Base-by-base conservation (phyloP, 2,888 invertebrate genomes). In the Eurytoma adleriae region DNA sequence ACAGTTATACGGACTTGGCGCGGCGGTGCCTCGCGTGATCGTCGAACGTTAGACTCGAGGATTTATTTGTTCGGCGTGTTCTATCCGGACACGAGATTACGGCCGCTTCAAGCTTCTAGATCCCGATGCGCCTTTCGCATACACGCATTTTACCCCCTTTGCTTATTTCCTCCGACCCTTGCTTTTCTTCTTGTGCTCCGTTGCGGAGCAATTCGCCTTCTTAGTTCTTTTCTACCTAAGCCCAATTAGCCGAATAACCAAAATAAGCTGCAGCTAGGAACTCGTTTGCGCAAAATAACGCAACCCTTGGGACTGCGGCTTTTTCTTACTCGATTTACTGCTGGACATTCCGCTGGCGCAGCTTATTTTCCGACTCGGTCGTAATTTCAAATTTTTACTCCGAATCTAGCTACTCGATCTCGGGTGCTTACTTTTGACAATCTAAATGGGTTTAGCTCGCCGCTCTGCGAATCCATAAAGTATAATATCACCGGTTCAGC, bases 31-130 rank as follows among this genome's bases (percentile, higher is more conserved):
- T 87, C 82, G 86, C 86, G 86, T 87, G 86, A 83, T 83, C 24
- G 40, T 7, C 14, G 64, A 77, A 84, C 84, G 83, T 87, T 85
- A 83, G 69, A 40, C 72, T 30, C 64, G 68, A 16, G 70, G 82
- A 84, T 84, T 83, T 84, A 85, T 85, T 84, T 83, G 70, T 80
- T 82, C 82, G 71, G 78, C 78, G n/a, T n/a, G n/a, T n/a, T n/a
- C 81, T 82, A 84, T 82, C 61, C 30, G 73, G 84, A 83, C 80
- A 12, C 82, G 79, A 83, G 80, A 82, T 80, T 83, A 80, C 52
- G 12, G 4, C 27, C 27, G 57, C 74, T 64, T 56, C 40, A 66
- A 40, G 62, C 54, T 66, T 64, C 72, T 59, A 68, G 64, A 74
- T 59, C 27, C 72, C 75, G 81, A 78, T 81, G 81, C 67, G 71